A percentile compares a stretch with the other conserved stretches of the same genome.
These are phyloP conservation scores for Pyrgus malvae DNA, from an alignment of 2,888 invertebrate genomes.

Conservation along the genomic window DNA sequence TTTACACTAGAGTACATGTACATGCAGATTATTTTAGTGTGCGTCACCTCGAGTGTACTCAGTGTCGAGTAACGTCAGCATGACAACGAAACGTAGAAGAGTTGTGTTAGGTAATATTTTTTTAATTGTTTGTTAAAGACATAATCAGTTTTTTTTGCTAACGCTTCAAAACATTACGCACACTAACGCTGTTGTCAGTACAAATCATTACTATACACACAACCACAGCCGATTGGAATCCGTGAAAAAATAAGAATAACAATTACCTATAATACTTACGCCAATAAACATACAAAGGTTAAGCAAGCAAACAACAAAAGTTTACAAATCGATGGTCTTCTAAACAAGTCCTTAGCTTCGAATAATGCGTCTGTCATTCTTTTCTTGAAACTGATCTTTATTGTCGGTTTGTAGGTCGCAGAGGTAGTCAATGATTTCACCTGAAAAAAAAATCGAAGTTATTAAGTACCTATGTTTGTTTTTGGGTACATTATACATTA, in stretches of 20 bases:
- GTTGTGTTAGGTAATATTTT: too few relatives aligned
- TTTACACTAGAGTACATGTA: too few relatives aligned
- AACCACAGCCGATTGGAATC: background rate
- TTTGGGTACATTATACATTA: too few relatives aligned
- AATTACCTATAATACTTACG: slow-evolving; percentile 45
- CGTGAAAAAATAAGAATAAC: background rate
- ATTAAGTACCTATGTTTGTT: background rate
- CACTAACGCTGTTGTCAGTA: too few relatives aligned
- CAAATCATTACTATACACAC: too few relatives aligned
- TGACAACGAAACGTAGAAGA: too few relatives aligned
- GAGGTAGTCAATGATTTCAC: slow-evolving; percentile 43
- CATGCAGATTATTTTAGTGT: too few relatives aligned
- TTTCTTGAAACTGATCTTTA: slow-evolving; percentile 44
- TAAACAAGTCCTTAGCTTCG: slow-evolving; percentile 48
- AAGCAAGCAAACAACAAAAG: slow-evolving; percentile 45
- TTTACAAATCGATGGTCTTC: slow-evolving; percentile 41
- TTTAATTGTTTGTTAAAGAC: too few relatives aligned
- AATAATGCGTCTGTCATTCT: slow-evolving; percentile 45
- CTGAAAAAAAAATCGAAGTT: slow-evolving; percentile 38
- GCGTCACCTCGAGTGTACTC: too few relatives aligned
- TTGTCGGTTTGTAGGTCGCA: slow-evolving; percentile 36
- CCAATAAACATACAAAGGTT: slow-evolving; percentile 47
- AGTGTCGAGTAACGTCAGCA: too few relatives aligned
- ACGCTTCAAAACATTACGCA: too few relatives aligned
- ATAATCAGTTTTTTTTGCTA: too few relatives aligned